Conservation (phyloP, 30 jellyfish, hydroid and myxozoan species). For the Cassiopea xamachana region DNA sequence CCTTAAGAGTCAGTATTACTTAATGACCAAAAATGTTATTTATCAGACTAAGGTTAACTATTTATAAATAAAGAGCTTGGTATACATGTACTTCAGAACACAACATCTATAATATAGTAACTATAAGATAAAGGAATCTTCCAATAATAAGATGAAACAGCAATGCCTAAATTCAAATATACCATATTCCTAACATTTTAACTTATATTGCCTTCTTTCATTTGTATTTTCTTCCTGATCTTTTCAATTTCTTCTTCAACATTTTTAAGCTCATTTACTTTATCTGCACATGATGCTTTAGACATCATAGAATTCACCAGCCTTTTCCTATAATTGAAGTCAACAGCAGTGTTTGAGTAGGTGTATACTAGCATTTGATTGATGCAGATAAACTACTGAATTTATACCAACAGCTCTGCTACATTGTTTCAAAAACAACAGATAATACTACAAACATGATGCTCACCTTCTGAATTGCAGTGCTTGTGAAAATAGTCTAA, state of each 20-base stretch:
- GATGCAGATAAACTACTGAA: too few species aligned
- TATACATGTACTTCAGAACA: too few species aligned
- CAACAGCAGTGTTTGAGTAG: too few species aligned
- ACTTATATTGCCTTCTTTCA: conserved; percentile 37
- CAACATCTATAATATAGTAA: too few species aligned
- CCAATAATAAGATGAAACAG: too few species aligned
- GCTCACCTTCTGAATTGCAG: conserved; percentile 72
- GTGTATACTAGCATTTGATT: too few species aligned
- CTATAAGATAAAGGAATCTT: background rate
- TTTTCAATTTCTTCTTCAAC: conserved; percentile 72
- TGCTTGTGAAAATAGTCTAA: conserved; percentile 61
- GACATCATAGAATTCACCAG: conserved; percentile 54
- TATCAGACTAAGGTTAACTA: background rate
- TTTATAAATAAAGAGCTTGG: too few species aligned
- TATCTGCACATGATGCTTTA: conserved; percentile 26
- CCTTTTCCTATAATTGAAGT: conserved; percentile 61
- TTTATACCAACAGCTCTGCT: background rate
- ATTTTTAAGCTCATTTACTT: conserved; percentile 40
- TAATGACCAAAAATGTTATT: too few species aligned
- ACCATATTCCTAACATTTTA: background rate
- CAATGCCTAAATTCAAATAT: too few species aligned
- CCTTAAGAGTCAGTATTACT: too few species aligned
- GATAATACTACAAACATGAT: background rate
- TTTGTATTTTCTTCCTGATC: conserved; percentile 44
- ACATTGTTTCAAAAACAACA: too few species aligned